Base-by-base conservation (phyloP, 2,888 invertebrate species). In the Drosophila robusta region DNA sequence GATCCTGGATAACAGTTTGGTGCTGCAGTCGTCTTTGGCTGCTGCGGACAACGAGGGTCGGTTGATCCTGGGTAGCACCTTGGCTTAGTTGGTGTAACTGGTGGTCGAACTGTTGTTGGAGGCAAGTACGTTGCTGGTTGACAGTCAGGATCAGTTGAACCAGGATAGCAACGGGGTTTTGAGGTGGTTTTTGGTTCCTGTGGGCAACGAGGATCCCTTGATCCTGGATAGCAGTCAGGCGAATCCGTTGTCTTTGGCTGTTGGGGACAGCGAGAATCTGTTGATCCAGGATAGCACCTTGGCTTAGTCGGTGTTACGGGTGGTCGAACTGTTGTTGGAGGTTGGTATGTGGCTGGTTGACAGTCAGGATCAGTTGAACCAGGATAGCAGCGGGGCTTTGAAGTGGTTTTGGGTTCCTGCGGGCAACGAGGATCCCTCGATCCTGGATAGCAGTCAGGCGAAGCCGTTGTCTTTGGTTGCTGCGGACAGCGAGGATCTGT, bases 211-310 rank as follows among this genome's bases (percentile, higher is more conserved):
- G 91, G 89, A 61, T 92, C 91, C 0, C 71, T 87, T 2, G 89
- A 88, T 22, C 92, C 92, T n/a, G 73, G 71, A 41, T 56, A 61
- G 39, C 73, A 74, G 18, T 36, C n/a, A 3, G 36, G n/a, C 9
- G 29, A 24, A 4, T 56, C 32, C 3, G 54, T 14, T n/a, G 66
- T 51, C 1, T 24, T 22, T 81, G 90, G 76, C 11, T 66, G 9
- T 3, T 39, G 22, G 24, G 49, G 49, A n/a, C 69, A 69, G 0
- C 57, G 45, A 0, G 63, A 55, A 67, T 93, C 92, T 47, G 91
- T 74, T 0, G 91, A 90, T 2, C 92, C 92, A 1, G 91, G 91
- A 47, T 84, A 92, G 45, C 92, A 92, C 0, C 65, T 63, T 46
- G 51, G 44, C 5, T 8, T 51, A 0, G 32, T 14, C 0, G 56